phyloP scores from a whole-genome alignment of 2,797 vertebrate species.

The Hemibagrus guttatus region DNA sequence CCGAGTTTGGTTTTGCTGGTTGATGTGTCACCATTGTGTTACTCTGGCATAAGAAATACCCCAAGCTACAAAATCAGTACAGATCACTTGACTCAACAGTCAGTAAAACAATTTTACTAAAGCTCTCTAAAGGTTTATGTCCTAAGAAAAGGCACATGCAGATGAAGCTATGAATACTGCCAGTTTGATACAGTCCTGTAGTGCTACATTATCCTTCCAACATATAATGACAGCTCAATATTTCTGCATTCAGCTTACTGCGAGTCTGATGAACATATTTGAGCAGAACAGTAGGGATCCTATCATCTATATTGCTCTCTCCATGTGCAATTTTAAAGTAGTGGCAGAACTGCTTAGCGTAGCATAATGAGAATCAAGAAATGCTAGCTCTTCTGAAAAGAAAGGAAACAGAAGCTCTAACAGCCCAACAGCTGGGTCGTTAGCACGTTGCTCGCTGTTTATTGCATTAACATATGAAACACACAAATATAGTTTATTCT shows the following conservation, averaged over 20 bases:
- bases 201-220: not conserved
- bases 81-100: not conserved
- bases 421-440: constrained; percentile 19
- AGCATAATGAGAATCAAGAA: constrained; percentile 35
- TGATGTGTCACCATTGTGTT: not conserved
- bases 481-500: constrained; percentile 20
- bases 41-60: not conserved
- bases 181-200: not conserved
- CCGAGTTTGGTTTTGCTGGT: not conserved
- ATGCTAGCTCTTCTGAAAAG: constrained; percentile 27
- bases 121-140: not conserved
- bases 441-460: constrained; percentile 30
- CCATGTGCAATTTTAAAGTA: constrained; percentile 32
- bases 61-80: not conserved
- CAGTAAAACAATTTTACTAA: not conserved
- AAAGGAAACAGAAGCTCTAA: constrained; percentile 22
- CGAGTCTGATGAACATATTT: constrained; percentile 21
- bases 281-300: constrained; percentile 12
- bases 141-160: not conserved
- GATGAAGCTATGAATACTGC: not conserved
- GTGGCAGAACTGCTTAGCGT: constrained; percentile 37
- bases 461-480: constrained; percentile 44
- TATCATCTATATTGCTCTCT: constrained; percentile 17
- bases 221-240: not conserved
- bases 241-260: constrained; percentile 14